Evolutionary conservation across 2,113 vertebrate genomes (phyloP).

Genomic region (Plotosus lineatus): DNA sequence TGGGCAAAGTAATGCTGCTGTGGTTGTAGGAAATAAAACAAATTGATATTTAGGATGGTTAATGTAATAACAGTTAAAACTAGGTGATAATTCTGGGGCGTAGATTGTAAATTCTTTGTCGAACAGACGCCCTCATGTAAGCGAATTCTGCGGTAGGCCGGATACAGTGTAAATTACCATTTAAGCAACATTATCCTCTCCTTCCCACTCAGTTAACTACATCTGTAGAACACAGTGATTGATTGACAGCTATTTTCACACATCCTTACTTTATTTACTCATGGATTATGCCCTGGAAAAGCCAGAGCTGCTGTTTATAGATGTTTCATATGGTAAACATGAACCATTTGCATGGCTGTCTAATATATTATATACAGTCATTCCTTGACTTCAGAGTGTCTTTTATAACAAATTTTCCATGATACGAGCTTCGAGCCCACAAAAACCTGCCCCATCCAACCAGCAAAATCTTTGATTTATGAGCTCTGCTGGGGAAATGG

Average conservation of each 20-base stretch:
- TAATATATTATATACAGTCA: too few relatives aligned
- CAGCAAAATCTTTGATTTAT: too few relatives aligned
- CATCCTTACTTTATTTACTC: conserved; percentile 15
- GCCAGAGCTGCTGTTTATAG: neutral
- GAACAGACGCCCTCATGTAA: neutral
- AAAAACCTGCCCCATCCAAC: too few relatives aligned
- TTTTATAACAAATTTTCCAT: too few relatives aligned
- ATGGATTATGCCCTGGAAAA: neutral
- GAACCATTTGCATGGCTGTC: too few relatives aligned
- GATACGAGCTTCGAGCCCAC: too few relatives aligned
- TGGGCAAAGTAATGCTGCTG: neutral
- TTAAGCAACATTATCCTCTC: neutral
- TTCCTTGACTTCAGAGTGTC: too few relatives aligned
- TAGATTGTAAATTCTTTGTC: neutral
- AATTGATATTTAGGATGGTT: neutral
- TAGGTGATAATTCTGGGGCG: neutral
- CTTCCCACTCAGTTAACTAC: neutral
- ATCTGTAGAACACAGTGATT: neutral
- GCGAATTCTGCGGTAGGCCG: neutral
- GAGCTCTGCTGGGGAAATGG: too few relatives aligned
- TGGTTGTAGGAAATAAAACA: neutral
- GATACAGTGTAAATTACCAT: neutral
- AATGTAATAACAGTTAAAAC: neutral
- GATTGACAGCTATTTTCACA: conserved; percentile 25
- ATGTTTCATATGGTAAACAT: neutral